Base-by-base conservation (phyloP, 2,113 vertebrate genomes). In the Pterophyllum scalare region DNA sequence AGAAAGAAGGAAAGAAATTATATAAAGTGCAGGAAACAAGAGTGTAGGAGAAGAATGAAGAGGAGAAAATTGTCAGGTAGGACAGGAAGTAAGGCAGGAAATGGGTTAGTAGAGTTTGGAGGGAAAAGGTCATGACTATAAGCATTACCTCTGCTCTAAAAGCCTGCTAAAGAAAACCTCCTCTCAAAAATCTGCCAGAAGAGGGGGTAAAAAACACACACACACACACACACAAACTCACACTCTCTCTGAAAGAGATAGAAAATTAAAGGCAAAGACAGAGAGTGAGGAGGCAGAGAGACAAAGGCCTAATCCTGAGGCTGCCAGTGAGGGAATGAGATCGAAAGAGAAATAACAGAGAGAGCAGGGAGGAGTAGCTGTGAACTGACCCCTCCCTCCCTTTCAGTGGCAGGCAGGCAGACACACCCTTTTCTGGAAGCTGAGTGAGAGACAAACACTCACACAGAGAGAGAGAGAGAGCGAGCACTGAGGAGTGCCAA, bases 381-480 rank as follows among this genome's bases (percentile, higher is more conserved):
- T 91, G 88, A 89, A 64, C 81, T 95, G 91, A 90, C 95, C 93
- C 94, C 95, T 95, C 94, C 94, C 94, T 95, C 93, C 80, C 86
- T 91, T 87, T 93, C 91, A 93, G 89, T 22, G 35, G 90, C 89
- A 91, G 85, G 87, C 92, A 92, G 89, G 91, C 92, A 38, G 95
- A 95, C 96, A 96, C 95, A 95, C 96, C 96, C 96, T 93, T 94
- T 88, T 94, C 94, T 95, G 94, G 92, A 92, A 92, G 89, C 81
- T 65, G 19, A 89, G 38, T 43, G 1, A 84, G 49, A 89, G 62
- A 83, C 82, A 89, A 77, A 78, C 40, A 74, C 31, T 84, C 15
- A 81, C n/a, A 85, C 2, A 87, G 5, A 77, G 56, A 76, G 64
- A 79, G 49, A 81, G 13, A 83, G 77, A 75, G 81, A 79, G 70